Evolutionary conservation across 2,113 vertebrate species (phyloP).

Genomic region (Microcebus jonahi): DNA sequence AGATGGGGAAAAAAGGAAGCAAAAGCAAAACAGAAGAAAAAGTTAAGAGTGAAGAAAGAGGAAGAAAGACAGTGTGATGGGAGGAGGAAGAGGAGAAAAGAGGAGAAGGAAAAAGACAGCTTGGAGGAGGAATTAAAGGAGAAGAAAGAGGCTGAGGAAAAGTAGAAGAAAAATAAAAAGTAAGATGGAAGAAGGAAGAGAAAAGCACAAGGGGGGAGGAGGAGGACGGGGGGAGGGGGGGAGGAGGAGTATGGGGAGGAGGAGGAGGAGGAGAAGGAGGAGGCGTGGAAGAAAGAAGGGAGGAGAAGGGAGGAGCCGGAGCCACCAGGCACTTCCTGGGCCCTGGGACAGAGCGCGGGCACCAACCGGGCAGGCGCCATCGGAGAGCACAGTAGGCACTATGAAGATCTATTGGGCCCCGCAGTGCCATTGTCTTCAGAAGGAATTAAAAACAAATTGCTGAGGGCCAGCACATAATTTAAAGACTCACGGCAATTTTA

Average conservation of each 20-base stretch:
- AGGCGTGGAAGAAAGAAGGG: no score
- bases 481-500: conserved; percentile 99
- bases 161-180: background rate
- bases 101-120: no score
- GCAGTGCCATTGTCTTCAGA: conserved; percentile 96
- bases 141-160: background rate
- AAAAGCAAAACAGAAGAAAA: no score
- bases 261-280: background rate
- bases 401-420: conserved; percentile 95
- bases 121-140: background rate
- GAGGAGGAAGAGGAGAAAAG: background rate
- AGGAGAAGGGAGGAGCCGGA: background rate
- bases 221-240: background rate
- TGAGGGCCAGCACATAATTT: conserved; percentile 99
- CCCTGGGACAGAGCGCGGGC: background rate
- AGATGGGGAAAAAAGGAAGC: background rate
- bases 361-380: conserved; percentile 83
- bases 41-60: background rate
- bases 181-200: background rate
- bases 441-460: conserved; percentile 99
- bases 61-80: background rate
- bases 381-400: conserved; percentile 91
- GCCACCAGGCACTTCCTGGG: background rate
- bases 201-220: no score
- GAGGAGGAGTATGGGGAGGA: background rate